phyloP scores from a whole-genome alignment of 2,888 invertebrate genomes.

The Leucophora obtusa region DNA sequence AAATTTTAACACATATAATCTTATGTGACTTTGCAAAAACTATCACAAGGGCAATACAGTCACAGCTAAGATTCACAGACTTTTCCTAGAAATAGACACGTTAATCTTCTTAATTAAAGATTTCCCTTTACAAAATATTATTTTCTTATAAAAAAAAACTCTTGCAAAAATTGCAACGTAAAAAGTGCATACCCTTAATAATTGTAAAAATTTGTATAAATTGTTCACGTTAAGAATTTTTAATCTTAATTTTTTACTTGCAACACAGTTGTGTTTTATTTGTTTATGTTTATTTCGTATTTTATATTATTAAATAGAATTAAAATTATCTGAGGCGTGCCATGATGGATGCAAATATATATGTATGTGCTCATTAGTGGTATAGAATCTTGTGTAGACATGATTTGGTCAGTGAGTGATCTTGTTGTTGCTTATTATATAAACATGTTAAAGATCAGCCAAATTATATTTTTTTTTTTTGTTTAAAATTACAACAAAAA shows the following conservation, averaged over 20 bases:
- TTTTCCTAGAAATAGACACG: too few species aligned
- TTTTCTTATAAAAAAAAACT: too few species aligned
- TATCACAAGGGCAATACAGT: too few species aligned
- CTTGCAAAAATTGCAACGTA: background rate
- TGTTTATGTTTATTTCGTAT: slow-evolving; percentile 10
- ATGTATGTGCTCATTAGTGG: slow-evolving; percentile 44
- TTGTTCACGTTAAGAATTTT: background rate
- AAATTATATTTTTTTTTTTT: background rate
- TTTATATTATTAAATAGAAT: slow-evolving; percentile 30
- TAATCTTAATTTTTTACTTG: background rate
- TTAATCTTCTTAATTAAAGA: too few species aligned
- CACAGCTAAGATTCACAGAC: too few species aligned
- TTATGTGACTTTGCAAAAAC: too few species aligned
- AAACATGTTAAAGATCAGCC: slow-evolving; percentile 11
- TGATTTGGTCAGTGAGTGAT: slow-evolving; percentile 12
- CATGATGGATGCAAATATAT: slow-evolving; percentile 47
- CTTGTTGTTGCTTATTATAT: background rate
- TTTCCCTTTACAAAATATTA: too few species aligned
- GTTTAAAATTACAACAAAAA: slow-evolving; percentile 7
- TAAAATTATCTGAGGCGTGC: slow-evolving; percentile 43
- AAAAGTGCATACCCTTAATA: slow-evolving; percentile 8
- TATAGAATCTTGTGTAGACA: slow-evolving; percentile 6
- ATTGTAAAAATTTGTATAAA: background rate
- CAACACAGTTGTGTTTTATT: slow-evolving; percentile 27
- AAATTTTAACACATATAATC: too few species aligned